Evolutionary conservation across 2,797 vertebrate genomes (phyloP).

Genomic region (Pogonophryne albipinna): DNA sequence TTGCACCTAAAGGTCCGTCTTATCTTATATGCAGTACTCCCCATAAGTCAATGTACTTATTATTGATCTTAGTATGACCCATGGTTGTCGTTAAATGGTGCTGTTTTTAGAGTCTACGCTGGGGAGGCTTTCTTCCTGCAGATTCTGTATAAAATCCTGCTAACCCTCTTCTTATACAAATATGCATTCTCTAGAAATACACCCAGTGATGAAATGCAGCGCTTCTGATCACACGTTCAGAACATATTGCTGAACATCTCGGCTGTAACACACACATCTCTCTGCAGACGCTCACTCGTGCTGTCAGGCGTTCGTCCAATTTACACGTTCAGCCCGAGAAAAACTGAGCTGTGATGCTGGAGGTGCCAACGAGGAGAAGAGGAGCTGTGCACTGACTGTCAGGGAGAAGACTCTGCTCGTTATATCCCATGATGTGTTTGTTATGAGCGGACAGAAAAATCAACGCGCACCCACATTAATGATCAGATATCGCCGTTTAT

Average conservation of each 20-base stretch:
- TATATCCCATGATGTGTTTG: no score
- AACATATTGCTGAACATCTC: constrained; percentile 64
- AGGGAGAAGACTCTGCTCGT: neutral
- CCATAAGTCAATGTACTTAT: no score
- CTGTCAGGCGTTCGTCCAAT: constrained; percentile 25
- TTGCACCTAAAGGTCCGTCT: no score
- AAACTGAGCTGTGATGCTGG: constrained; percentile 32
- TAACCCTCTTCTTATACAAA: neutral
- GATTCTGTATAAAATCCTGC: neutral
- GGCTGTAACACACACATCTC: constrained; percentile 18
- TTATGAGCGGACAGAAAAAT: no score
- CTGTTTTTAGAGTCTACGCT: no score
- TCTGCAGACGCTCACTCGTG: constrained; percentile 15
- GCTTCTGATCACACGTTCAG: constrained; percentile 21
- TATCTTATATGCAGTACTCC: no score
- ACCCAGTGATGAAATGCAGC: neutral
- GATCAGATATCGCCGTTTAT: no score
- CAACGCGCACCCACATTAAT: no score
- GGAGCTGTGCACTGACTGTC: constrained; percentile 25
- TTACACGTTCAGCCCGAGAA: constrained; percentile 40
- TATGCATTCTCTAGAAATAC: neutral
- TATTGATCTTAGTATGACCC: no score
- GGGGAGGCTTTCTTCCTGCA: neutral
- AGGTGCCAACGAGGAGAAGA: constrained; percentile 9
- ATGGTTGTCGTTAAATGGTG: no score